A percentile compares a stretch with the other conserved stretches of the same genome.
These are phyloP conservation scores for Proterorhinus semilunaris DNA, from an alignment of 2,113 vertebrate species.

Conservation along the genomic window DNA sequence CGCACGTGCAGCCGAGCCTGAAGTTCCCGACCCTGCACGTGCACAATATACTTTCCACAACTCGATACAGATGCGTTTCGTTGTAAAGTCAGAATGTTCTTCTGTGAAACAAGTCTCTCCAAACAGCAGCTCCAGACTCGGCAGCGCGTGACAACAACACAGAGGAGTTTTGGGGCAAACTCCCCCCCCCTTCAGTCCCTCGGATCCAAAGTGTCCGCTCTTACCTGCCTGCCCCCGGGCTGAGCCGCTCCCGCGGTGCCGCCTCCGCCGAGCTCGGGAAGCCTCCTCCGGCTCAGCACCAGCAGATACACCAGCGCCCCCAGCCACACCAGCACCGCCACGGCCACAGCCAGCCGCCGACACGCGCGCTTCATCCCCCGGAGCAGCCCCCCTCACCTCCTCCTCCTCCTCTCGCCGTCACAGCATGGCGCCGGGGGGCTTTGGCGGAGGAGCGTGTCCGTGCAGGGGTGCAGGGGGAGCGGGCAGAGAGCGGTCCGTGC, in stretches of 20 bases:
- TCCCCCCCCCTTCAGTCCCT: background rate
- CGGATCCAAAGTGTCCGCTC: background rate
- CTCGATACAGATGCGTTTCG: too few relatives aligned
- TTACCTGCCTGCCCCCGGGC: conserved; percentile 49
- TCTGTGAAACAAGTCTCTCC: too few relatives aligned
- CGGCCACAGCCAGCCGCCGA: conserved; percentile 66
- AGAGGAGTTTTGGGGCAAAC: background rate
- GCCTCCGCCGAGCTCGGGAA: conserved; percentile 58
- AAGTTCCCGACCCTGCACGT: too few relatives aligned
- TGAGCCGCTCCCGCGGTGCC: conserved; percentile 28
- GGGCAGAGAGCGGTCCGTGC: background rate
- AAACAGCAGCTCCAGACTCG: too few relatives aligned
- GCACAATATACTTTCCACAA: too few relatives aligned
- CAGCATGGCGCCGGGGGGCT: conserved; percentile 26
- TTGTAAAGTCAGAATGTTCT: too few relatives aligned
- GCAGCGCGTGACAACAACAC: too few relatives aligned
- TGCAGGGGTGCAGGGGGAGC: background rate
- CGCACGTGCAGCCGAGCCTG: too few relatives aligned
- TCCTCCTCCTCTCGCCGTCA: conserved; percentile 34
- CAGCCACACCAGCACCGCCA: conserved; percentile 72
- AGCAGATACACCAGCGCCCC: conserved; percentile 73
- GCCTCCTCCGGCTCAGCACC: conserved; percentile 68
- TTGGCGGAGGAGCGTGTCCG: background rate
- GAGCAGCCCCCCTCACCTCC: conserved; percentile 54
- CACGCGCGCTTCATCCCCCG: conserved; percentile 68